A percentile compares a stretch with the other conserved stretches of the same genome.
phyloP scores from a whole-genome alignment of 2,888 invertebrate species.

The Pollenia labialis region DNA sequence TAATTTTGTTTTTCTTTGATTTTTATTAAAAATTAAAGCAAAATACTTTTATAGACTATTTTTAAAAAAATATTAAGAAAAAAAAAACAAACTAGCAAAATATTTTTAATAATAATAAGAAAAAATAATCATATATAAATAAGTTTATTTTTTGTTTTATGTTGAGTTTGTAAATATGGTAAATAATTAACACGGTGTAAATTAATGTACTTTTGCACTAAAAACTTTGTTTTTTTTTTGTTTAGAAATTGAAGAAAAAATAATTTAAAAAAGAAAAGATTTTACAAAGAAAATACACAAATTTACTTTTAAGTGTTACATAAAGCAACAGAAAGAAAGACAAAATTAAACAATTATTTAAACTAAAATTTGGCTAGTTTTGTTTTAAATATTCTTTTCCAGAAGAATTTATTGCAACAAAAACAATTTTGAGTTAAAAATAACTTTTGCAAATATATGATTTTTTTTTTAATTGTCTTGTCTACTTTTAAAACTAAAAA shows the following conservation, averaged over 20 bases:
- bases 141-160: constrained; percentile 66
- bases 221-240: constrained; percentile 57
- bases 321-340: constrained; percentile 23
- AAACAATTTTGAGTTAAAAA: constrained; percentile 63
- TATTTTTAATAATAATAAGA: constrained; percentile 75
- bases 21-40: constrained; percentile 62
- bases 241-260: constrained; percentile 7
- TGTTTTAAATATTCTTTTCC: constrained; percentile 67
- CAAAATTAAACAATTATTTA: constrained; percentile 59
- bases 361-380: constrained; percentile 71
- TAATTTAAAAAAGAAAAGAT: constrained; percentile 27
- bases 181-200: constrained; percentile 73
- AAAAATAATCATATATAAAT: constrained; percentile 76
- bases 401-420: constrained; percentile 21
- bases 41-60: constrained; percentile 68
- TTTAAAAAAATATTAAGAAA: constrained; percentile 56
- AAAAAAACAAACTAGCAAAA: constrained; percentile 73
- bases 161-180: constrained; percentile 71
- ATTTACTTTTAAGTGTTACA: background rate
- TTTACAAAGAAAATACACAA: constrained; percentile 31
- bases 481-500: constrained; percentile 66
- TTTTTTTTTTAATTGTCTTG: constrained; percentile 65
- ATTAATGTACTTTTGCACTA: constrained; percentile 72
- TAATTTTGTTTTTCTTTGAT: constrained; percentile 44
- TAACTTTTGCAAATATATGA: constrained; percentile 59